These are phyloP conservation scores for Lampris megalopsis DNA, from an alignment of 2,113 vertebrate species.

Conservation along the genomic window DNA sequence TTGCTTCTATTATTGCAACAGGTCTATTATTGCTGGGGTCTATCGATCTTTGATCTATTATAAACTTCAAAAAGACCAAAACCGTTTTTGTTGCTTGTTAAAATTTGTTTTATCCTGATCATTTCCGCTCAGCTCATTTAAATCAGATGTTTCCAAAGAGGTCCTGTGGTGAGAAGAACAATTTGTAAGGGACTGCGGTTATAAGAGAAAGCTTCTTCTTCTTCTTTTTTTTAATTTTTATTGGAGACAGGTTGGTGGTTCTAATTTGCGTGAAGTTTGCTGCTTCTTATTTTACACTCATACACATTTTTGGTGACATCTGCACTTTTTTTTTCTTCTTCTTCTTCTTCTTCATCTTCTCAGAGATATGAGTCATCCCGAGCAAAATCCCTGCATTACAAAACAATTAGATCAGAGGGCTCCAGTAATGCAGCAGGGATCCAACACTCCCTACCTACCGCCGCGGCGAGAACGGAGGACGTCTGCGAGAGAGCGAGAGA, in stretches of 20 bases:
- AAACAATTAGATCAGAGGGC: conserved; percentile 78
- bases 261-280: conserved; percentile 41
- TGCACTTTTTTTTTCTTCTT: conserved; percentile 34
- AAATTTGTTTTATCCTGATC: too few species aligned
- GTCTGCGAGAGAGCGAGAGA: conserved; percentile 28
- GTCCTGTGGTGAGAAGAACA: conserved; percentile 11
- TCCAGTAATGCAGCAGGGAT: conserved; percentile 71
- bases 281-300: conserved; percentile 49
- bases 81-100: conserved; percentile 23
- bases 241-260: not conserved
- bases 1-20: too few species aligned
- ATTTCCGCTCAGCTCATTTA: not conserved
- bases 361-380: conserved; percentile 73
- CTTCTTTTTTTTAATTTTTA: too few species aligned
- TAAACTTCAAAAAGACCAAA: conserved; percentile 31
- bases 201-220: conserved; percentile 8
- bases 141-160: not conserved
- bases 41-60: conserved; percentile 8
- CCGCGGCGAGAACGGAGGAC: conserved; percentile 38
- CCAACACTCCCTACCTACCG: conserved; percentile 55
- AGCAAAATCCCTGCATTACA: conserved; percentile 73
- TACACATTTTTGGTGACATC: conserved; percentile 56
- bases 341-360: conserved; percentile 25
- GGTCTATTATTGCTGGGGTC: too few species aligned
- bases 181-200: not conserved